These are phyloP conservation scores for Asarcornis scutulata DNA, from an alignment of 2,113 vertebrate species.

Conservation along the genomic window DNA sequence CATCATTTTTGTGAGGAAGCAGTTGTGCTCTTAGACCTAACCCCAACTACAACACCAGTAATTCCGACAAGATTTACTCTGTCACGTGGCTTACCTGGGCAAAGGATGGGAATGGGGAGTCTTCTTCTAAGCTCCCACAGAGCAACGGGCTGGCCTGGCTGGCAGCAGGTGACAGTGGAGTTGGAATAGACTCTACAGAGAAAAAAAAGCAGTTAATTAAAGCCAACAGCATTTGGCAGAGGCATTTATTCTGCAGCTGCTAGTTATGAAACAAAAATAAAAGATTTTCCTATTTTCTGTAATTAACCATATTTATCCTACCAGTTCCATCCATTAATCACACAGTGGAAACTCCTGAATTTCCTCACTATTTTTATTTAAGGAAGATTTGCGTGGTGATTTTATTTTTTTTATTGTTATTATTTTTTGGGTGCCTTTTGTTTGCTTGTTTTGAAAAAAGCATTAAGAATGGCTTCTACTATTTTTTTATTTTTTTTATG, in stretches of 20 bases:
- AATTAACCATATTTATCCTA: background rate
- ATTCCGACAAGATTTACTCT: background rate
- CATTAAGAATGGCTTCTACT: background rate
- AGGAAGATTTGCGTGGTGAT: background rate
- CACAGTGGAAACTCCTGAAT: background rate
- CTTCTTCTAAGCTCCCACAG: slow-evolving; percentile 88
- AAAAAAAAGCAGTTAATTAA: slow-evolving; percentile 15
- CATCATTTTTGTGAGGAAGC: background rate
- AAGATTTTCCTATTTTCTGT: background rate
- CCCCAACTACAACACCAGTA: background rate
- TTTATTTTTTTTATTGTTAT: background rate
- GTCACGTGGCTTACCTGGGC: slow-evolving; percentile 84
- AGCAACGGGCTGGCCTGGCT: slow-evolving; percentile 74
- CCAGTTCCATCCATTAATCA: background rate
- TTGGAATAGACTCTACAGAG: slow-evolving; percentile 78
- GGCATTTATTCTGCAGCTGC: background rate
- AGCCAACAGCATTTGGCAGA: slow-evolving; percentile 10
- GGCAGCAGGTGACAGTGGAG: slow-evolving; percentile 69
- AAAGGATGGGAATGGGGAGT: slow-evolving; percentile 92
- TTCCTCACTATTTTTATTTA: background rate
- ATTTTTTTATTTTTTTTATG: background rate
- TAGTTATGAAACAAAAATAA: background rate
- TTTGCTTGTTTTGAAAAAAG: background rate
- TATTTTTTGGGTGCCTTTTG: background rate
- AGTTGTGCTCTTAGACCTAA: background rate